Evolutionary conservation across 2,797 vertebrate species (phyloP).

Genomic region (Natrix natrix): DNA sequence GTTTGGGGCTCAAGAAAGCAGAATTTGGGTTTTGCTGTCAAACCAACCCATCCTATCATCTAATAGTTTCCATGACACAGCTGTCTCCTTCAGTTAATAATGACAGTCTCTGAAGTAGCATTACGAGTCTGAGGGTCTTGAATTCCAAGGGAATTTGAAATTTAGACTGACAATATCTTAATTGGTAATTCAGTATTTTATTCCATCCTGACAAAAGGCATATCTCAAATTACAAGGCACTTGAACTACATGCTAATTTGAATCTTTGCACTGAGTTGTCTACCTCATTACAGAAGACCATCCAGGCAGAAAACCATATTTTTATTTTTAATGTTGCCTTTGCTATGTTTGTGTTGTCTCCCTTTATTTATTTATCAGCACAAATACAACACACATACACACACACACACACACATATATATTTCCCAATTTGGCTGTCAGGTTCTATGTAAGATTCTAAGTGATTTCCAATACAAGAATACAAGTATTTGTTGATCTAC

Average conservation of each 20-base stretch:
- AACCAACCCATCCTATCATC: background rate
- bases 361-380: too few relatives aligned
- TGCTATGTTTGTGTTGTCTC: too few relatives aligned
- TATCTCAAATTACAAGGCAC: background rate
- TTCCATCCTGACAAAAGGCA: background rate
- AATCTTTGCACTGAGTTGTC: background rate
- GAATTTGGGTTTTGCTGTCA: background rate
- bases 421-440: background rate
- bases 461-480: background rate
- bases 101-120: background rate
- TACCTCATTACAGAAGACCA: too few relatives aligned
- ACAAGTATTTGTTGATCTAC: background rate
- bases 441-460: background rate
- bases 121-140: background rate
- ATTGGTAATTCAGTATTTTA: background rate
- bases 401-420: too few relatives aligned
- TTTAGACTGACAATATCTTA: background rate
- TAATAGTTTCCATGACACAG: background rate
- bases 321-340: too few relatives aligned
- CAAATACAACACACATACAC: too few relatives aligned
- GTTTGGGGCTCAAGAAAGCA: background rate
- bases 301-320: too few relatives aligned
- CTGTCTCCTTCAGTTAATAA: background rate
- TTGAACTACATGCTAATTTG: background rate
- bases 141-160: background rate